Evolutionary conservation across 37 sponge, comb jelly and placozoan genomes (phyloP).

Genomic region (Theonella swinhoei): DNA sequence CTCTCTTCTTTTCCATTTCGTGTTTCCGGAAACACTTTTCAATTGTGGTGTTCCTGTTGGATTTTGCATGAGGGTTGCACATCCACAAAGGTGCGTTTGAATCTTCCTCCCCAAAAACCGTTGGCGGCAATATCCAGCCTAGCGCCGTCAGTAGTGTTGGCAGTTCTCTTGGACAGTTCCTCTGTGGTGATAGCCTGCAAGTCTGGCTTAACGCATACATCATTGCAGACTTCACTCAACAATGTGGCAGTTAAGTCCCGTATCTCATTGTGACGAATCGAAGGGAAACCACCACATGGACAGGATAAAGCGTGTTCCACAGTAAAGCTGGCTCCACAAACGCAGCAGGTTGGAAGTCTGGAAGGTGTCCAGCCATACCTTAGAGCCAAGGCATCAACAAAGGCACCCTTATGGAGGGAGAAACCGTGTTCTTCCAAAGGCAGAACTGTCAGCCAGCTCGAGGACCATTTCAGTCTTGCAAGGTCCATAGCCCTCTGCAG

Average conservation of each 20-base stretch:
- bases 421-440: conserved; percentile 30
- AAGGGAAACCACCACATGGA: conserved; percentile 40
- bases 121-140: conserved; percentile 23
- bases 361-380: conserved; percentile 12
- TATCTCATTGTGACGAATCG: conserved; percentile 48
- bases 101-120: conserved; percentile 28
- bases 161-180: neutral
- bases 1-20: too few relatives aligned
- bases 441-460: conserved; percentile 12
- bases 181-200: conserved; percentile 30
- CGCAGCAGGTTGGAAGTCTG: conserved; percentile 9
- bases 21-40: too few relatives aligned
- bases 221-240: too few relatives aligned
- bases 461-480: conserved; percentile 19
- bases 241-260: too few relatives aligned
- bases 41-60: too few relatives aligned
- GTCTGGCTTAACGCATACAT: conserved; percentile 7
- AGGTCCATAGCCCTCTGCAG: conserved; percentile 8
- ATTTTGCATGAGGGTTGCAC: too few relatives aligned
- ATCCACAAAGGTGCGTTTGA: conserved; percentile 28
- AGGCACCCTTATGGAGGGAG: conserved; percentile 34
- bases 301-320: conserved; percentile 38
- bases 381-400: conserved; percentile 36
- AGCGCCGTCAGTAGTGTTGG: conserved; percentile 21
- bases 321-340: conserved; percentile 17